Conservation (phyloP, 2,888 invertebrate species). For the Acronicta alni region DNA sequence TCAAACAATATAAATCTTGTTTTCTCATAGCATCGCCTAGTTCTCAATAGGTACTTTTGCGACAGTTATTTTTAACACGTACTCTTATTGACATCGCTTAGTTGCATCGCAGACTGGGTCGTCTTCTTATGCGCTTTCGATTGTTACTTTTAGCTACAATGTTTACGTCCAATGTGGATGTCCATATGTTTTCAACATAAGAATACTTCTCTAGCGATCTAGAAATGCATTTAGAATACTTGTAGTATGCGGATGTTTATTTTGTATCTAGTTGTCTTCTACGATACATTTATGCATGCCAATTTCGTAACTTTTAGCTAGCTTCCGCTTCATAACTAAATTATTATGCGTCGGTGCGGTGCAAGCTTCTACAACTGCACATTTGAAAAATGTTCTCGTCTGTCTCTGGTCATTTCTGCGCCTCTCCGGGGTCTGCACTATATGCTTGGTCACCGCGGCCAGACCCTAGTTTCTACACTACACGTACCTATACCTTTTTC, state of each 20-base stretch:
- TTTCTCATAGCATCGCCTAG: slow-evolving; percentile 4
- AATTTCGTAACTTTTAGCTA: too few species aligned
- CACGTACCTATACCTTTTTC: too few species aligned
- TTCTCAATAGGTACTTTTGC: slow-evolving; percentile 20
- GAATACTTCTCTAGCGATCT: slow-evolving; percentile 25
- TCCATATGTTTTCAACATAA: slow-evolving; percentile 20
- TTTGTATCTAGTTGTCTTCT: not conserved
- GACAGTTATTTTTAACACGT: slow-evolving; percentile 35
- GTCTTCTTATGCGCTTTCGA: slow-evolving; percentile 41
- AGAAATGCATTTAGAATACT: slow-evolving; percentile 16
- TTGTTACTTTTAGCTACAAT: slow-evolving; percentile 21
- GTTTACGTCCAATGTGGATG: slow-evolving; percentile 24
- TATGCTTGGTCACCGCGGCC: too few species aligned
- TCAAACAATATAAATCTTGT: slow-evolving; percentile 11
- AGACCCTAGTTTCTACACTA: too few species aligned
- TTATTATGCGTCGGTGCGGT: too few species aligned
- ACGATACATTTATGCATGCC: too few species aligned
- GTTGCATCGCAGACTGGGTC: slow-evolving; percentile 39
- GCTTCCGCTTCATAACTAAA: too few species aligned
- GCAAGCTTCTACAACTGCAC: too few species aligned
- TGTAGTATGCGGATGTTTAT: not conserved
- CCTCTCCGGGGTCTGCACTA: too few species aligned
- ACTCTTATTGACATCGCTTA: slow-evolving; percentile 38
- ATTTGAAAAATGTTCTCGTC: too few species aligned
- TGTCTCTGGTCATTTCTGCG: too few species aligned